These are phyloP conservation scores for Epirrhoe tristata DNA, from an alignment of 2,888 invertebrate genomes.

Conservation along the genomic window DNA sequence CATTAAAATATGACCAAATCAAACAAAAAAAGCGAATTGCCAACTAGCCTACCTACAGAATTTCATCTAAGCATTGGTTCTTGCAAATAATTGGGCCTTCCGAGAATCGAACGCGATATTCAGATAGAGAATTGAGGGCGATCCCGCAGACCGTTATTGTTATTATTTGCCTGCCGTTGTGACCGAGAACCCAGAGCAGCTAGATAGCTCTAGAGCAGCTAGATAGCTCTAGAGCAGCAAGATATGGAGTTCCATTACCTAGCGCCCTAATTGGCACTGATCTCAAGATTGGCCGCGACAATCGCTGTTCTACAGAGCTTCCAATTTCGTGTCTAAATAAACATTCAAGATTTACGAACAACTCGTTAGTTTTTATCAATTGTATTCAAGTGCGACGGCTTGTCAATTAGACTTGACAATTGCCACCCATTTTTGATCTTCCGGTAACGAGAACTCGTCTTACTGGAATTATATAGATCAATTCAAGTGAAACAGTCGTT, in stretches of 20 bases:
- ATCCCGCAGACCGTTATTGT: conserved; percentile 58
- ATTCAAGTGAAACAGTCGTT: conserved; percentile 13
- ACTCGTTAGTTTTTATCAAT: conserved; percentile 39
- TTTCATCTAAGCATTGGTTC: conserved; percentile 22
- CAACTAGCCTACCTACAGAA: conserved; percentile 21
- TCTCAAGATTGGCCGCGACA: conserved; percentile 41
- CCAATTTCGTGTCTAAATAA: conserved; percentile 32
- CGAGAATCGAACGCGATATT: conserved; percentile 52
- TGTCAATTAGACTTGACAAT: conserved; percentile 43
- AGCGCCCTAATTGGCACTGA: conserved; percentile 45
- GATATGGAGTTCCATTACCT: conserved; percentile 41
- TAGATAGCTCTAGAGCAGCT: conserved; percentile 25
- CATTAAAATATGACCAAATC: not conserved
- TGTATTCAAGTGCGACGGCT: conserved; percentile 41
- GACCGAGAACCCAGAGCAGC: conserved; percentile 35
- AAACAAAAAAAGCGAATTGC: conserved; percentile 5
- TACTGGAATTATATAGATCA: conserved; percentile 26
- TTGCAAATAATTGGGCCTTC: conserved; percentile 40
- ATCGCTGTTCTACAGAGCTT: conserved; percentile 32
- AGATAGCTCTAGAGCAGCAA: conserved; percentile 25
- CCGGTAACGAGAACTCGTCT: conserved; percentile 39
- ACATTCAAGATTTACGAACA: conserved; percentile 37
- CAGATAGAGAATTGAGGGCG: conserved; percentile 56
- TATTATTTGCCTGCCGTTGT: conserved; percentile 56
- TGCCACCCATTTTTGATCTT: conserved; percentile 35